Percentiles rank a stretch among this genome's conserved stretches.
phyloP scores from a whole-genome alignment of 2,888 invertebrate genomes.

The Fissipunctia ypsillon region DNA sequence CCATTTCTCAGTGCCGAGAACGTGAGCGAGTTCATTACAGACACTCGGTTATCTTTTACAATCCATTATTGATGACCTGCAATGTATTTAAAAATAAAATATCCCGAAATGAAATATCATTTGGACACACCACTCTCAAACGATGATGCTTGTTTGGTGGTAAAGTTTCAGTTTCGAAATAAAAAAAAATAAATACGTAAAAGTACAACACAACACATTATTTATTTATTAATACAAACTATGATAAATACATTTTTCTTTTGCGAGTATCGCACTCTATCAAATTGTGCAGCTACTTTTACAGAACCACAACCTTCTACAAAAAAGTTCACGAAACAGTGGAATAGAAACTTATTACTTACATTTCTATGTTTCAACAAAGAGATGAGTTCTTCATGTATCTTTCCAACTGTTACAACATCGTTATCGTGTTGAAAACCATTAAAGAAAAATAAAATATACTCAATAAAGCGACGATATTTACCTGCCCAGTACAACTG shows the following conservation, averaged over 20 bases:
- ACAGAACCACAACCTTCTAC: conserved; percentile 87
- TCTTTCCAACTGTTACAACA: conserved; percentile 77
- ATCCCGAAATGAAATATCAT: conserved; percentile 81
- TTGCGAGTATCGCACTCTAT: conserved; percentile 86
- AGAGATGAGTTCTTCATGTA: conserved; percentile 73
- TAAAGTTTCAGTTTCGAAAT: conserved; percentile 64
- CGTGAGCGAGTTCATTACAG: conserved; percentile 84
- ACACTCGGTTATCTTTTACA: conserved; percentile 82
- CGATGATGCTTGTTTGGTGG: conserved; percentile 63
- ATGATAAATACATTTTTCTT: conserved; percentile 80
- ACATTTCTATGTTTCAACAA: conserved; percentile 75
- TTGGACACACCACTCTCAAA: conserved; percentile 70
- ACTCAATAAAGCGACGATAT: conserved; percentile 84
- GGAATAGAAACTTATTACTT: conserved; percentile 77
- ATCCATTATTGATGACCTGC: conserved; percentile 84
- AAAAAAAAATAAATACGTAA: conserved; percentile 48
- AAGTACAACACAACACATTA: conserved; percentile 57
- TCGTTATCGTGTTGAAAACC: conserved; percentile 79
- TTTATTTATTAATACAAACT: conserved; percentile 58
- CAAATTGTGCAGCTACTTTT: conserved; percentile 89
- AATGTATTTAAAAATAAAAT: conserved; percentile 87
- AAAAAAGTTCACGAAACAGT: conserved; percentile 88
- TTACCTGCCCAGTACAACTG: conserved; percentile 89
- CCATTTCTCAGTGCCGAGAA: conserved; percentile 86
- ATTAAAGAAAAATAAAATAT: conserved; percentile 87